These are phyloP conservation scores for Phalacrocorax aristotelis DNA, from an alignment of 2,113 vertebrate genomes.

Conservation along the genomic window DNA sequence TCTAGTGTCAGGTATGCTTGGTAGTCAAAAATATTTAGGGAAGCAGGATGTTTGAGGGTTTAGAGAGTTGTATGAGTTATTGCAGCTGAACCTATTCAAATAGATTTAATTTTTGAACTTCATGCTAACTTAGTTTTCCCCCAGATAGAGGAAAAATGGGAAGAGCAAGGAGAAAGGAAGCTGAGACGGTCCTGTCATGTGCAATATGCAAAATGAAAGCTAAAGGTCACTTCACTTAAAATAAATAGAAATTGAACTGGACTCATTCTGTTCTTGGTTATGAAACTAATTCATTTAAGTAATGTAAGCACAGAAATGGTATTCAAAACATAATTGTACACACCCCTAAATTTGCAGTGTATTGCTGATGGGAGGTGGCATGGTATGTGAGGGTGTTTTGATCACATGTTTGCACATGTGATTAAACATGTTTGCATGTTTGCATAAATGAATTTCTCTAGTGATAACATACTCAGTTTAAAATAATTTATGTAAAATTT, in stretches of 20 bases:
- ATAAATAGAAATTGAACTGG: background rate
- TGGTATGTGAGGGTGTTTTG: background rate
- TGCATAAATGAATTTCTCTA: background rate
- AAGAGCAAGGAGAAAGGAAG: background rate
- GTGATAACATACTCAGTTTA: background rate
- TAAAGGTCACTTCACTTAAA: background rate
- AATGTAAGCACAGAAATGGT: background rate
- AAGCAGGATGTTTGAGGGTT: background rate
- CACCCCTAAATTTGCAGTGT: background rate
- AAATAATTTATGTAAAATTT: background rate
- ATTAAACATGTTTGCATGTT: background rate
- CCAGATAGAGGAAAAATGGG: background rate
- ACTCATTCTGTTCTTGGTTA: background rate
- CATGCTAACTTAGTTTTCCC: background rate
- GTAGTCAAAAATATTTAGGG: background rate
- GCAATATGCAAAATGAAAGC: background rate
- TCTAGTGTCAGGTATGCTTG: background rate
- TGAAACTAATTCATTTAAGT: background rate
- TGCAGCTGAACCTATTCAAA: background rate
- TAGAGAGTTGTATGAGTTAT: rapidly evolving
- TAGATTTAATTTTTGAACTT: background rate
- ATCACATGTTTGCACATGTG: background rate
- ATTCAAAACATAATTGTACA: background rate
- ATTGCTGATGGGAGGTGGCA: background rate
- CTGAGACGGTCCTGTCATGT: background rate